Evolutionary conservation across 2,888 invertebrate species (phyloP), one percentile per base, ranked within the genome.

Genomic region (Spilosoma lubricipeda): DNA sequence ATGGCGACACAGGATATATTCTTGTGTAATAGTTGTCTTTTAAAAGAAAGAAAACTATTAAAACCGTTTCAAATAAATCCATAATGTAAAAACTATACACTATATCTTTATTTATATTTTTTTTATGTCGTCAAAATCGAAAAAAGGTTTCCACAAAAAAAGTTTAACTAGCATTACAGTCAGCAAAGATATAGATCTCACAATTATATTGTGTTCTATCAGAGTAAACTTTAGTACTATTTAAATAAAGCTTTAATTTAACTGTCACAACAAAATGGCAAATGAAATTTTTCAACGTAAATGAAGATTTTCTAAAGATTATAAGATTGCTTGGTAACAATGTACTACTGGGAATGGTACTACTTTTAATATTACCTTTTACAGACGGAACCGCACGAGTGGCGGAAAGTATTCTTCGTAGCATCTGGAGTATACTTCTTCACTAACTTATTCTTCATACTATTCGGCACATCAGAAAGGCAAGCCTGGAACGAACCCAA

Each of bases 331-430:
- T 65, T 20, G 39, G 30, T 73, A 20, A 48, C n/a, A 48, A 65
- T 42, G 5, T 23, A 39, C 30, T 77, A 56, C 67, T 73, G n/a
- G n/a, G n/a, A n/a, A n/a, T 42, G n/a, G 5, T 23, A 39, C 30
- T 77, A 56, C 67, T 73, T 67, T 69, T 76, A 75, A 80, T 65
- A 76, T 75, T 66, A 45, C 18, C 27, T 67, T 15, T 81, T 85
- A 91, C 93, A 98, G 98, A 93, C 92, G 69, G 94, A 97, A 84
- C 95, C 96, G 20, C 80, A 89, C 23, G 97, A 97, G 89, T 98
- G 98, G 98, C 96, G 97, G 70, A 96, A 96, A 76, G 97, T 98
- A 56, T 98, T 98, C 93, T 97, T 97, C 88, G 95, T 98, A 45
- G 96, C 98, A 0, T 96, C 97, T 2, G 96, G 94, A 27, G 94